These are phyloP conservation scores for Bolborhynchus lineola DNA, from an alignment of 2,113 vertebrate species.

Conservation along the genomic window DNA sequence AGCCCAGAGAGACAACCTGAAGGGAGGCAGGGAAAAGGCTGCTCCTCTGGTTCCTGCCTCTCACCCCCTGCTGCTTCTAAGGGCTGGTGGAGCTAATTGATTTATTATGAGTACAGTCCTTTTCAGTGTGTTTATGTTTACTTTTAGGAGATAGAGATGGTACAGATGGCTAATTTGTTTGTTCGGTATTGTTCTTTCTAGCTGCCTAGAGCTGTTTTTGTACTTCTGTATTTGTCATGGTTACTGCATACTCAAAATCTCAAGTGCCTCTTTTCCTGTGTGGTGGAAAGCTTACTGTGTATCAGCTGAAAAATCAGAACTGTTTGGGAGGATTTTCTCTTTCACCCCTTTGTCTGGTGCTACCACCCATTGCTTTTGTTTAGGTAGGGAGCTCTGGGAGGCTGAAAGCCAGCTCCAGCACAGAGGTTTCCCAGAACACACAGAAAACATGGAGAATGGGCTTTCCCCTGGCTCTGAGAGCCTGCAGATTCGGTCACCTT, in stretches of 20 bases:
- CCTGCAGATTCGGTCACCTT: background rate
- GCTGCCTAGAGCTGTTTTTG: conserved; percentile 60
- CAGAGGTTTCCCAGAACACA: background rate
- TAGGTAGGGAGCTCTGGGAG: background rate
- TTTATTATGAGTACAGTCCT: background rate
- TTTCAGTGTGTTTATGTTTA: conserved; percentile 53
- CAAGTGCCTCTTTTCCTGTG: conserved; percentile 57
- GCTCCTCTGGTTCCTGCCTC: background rate
- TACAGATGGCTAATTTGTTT: conserved; percentile 65
- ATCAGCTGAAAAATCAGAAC: conserved; percentile 2
- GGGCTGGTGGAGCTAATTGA: background rate
- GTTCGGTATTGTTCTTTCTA: conserved; percentile 52
- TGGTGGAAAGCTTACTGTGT: background rate
- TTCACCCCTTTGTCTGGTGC: background rate
- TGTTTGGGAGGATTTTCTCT: background rate
- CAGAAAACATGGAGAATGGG: background rate
- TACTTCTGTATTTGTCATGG: conserved; percentile 59
- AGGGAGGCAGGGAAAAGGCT: background rate
- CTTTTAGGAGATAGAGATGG: conserved; percentile 49
- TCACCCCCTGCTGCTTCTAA: background rate
- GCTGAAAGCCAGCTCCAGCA: background rate
- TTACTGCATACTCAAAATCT: conserved; percentile 61
- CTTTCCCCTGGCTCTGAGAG: background rate
- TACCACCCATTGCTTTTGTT: background rate
- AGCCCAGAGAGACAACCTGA: background rate